Percentiles rank a stretch among this genome's conserved stretches.
Conservation (phyloP, 2,797 vertebrate species). For the Poeciliopsis paucimaculata region DNA sequence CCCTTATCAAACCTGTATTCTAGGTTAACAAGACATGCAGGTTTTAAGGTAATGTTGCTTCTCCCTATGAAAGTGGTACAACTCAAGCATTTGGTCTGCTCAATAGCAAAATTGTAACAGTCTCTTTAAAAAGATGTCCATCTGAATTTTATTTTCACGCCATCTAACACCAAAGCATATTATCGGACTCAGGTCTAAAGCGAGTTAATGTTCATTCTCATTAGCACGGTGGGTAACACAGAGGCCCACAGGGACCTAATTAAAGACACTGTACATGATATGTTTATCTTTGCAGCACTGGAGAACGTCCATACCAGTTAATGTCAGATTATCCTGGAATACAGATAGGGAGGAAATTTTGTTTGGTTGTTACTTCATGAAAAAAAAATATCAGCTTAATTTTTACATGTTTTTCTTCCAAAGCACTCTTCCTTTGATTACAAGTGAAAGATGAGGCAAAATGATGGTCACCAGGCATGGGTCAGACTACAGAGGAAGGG, state of each 20-base stretch:
- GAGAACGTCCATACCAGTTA: conserved; percentile 53
- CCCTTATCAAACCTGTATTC: conserved; percentile 72
- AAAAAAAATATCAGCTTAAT: neutral
- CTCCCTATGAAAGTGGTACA: conserved; percentile 31
- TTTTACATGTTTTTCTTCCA: conserved; percentile 4
- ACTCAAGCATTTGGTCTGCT: conserved; percentile 25
- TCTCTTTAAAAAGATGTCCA: neutral
- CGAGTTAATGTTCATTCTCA: conserved; percentile 80
- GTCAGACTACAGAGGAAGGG: conserved; percentile 40
- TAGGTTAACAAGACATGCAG: conserved; percentile 47
- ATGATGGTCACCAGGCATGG: conserved; percentile 14
- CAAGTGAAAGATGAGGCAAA: conserved; percentile 1
- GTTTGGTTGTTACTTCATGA: conserved; percentile 13
- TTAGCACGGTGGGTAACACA: conserved; percentile 76
- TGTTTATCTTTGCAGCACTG: conserved; percentile 71
- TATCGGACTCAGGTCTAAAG: conserved; percentile 66
- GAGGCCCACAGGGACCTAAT: conserved; percentile 82
- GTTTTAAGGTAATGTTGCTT: conserved; percentile 54
- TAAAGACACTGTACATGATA: conserved; percentile 77
- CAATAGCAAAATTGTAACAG: conserved; percentile 25
- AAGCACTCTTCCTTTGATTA: neutral
- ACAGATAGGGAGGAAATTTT: conserved; percentile 33
- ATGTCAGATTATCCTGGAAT: conserved; percentile 58
- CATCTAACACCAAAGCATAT: conserved; percentile 43
- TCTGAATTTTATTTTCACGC: conserved; percentile 44